phyloP scores from a whole-genome alignment of 2,113 vertebrate species.

The Aegypius monachus region DNA sequence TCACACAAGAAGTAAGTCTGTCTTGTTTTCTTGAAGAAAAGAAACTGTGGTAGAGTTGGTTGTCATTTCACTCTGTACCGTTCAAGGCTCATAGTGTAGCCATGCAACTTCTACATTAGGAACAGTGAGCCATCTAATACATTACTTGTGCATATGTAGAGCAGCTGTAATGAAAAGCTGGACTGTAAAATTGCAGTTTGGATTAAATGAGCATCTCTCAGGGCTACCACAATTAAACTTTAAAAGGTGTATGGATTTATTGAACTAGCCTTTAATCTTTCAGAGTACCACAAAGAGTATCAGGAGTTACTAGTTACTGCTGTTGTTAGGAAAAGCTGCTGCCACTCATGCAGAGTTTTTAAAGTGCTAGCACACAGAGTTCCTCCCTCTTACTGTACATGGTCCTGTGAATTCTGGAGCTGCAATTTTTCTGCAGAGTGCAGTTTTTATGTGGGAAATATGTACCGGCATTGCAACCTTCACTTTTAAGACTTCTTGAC shows the following conservation, averaged over 20 bases:
- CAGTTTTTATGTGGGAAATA: background rate
- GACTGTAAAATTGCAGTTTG: background rate
- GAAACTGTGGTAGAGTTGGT: background rate
- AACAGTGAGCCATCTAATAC: background rate
- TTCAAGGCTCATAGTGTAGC: background rate
- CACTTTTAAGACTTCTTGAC: background rate
- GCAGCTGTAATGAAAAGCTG: slow-evolving; percentile 10
- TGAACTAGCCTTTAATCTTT: background rate
- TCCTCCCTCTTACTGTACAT: background rate
- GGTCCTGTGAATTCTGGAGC: background rate
- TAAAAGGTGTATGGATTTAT: background rate
- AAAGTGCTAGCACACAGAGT: background rate
- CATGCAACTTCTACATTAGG: background rate
- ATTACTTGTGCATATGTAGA: background rate
- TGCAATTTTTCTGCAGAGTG: background rate
- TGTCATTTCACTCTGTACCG: background rate
- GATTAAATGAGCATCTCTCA: background rate
- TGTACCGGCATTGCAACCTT: background rate
- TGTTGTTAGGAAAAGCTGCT: background rate
- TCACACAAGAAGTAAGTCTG: slow-evolving; percentile 90
- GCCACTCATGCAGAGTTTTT: background rate
- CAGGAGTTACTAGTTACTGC: background rate
- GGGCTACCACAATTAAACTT: background rate
- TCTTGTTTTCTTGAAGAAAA: background rate
- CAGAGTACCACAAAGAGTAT: background rate